phyloP scores from a whole-genome alignment of 2,797 vertebrate genomes.

The Scyliorhinus canicula region DNA sequence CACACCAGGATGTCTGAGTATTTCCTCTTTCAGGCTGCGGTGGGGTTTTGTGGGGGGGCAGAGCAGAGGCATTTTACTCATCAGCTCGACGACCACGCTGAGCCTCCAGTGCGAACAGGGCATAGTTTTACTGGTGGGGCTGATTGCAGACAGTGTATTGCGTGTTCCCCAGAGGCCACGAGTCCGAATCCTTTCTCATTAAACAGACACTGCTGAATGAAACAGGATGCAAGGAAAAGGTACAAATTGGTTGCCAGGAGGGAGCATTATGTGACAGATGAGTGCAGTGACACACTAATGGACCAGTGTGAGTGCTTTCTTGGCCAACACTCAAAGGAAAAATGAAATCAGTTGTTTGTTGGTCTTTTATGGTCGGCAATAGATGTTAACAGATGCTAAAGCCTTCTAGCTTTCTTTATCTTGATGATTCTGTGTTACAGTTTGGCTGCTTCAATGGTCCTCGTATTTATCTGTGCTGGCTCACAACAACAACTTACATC shows the following conservation, averaged over 20 bases:
- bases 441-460: not conserved
- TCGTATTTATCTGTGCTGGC: not conserved
- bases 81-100: no score
- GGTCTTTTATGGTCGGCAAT: not conserved
- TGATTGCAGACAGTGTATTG: not conserved
- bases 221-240: not conserved
- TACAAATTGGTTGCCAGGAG: not conserved
- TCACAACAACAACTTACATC: not conserved
- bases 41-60: not conserved
- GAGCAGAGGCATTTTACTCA: not conserved
- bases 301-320: constrained; percentile 61
- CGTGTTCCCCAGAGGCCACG: not conserved
- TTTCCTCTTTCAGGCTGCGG: no score
- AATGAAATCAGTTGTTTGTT: constrained; percentile 50
- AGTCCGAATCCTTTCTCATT: not conserved
- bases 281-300: constrained; percentile 55
- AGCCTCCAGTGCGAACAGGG: not conserved
- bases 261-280: constrained; percentile 25
- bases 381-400: constrained; percentile 19
- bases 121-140: not conserved
- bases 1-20: not conserved
- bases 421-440: not conserved
- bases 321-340: constrained; percentile 63
- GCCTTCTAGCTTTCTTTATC: not conserved
- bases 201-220: not conserved